Evolutionary conservation across 2,888 invertebrate species (phyloP), one percentile per base, ranked within the genome.

Genomic region (Rhingia campestris): DNA sequence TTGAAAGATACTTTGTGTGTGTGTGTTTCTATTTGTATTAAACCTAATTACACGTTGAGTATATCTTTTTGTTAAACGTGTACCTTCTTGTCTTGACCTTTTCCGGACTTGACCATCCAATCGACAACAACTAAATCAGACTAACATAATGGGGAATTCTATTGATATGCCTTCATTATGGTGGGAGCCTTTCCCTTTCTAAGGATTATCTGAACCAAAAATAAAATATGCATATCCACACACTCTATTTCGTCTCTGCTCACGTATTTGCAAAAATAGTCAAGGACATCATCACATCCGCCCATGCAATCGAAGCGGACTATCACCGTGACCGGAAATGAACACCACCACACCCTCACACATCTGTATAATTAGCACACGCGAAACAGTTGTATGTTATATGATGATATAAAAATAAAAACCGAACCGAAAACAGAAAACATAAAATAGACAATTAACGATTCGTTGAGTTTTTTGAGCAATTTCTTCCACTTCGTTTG

Each of bases 401-500:
- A 84, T 70, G 80, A 59, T 59, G 64, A 70, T 80, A 70, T 74
- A 80, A 47, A 32, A 54, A 45, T 64, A 41, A 58, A 49, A 49
- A 12, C 22, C 22, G 22, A 22, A 22, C 22, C 22, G 22, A 22
- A 22, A 22, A 22, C 22, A 22, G 22, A 22, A 22, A 22, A 22
- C 22, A 22, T 22, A 22, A 22, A 22, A 22, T 22, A 58, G 43
- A 76, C 66, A 81, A 51, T 82, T 79, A 84, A 80, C 80, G 70
- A 75, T 84, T 84, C 84, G 75, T 84, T 84, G 80, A 84, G 79
- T 84, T 81, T 86, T 87, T 89, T 89, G 90, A 90, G 90, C 90
- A 90, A 89, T 88, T 87, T 89, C 90, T 90, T 89, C 89, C 90
- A 90, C 91, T 91, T 91, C 91, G 91, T 90, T 90, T 86, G 82